Evolutionary conservation across 2,113 vertebrate genomes (phyloP).

Genomic region (Gobius niger): DNA sequence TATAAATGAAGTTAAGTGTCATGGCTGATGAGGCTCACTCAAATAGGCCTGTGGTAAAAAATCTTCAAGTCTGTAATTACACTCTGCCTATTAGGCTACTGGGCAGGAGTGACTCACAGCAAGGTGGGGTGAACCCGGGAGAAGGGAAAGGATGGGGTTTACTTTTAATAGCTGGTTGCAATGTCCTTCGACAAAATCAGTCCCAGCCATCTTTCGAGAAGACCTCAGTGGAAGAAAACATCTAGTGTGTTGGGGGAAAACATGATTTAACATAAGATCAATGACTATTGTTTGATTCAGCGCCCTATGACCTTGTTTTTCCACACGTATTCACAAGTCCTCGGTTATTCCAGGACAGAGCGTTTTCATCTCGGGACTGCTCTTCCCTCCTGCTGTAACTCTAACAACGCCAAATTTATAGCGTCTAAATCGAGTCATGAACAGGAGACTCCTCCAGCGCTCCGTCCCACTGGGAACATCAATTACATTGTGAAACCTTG

Average conservation of each 20-base stretch:
- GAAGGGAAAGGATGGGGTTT: conserved; percentile 42
- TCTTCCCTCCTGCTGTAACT: conserved; percentile 36
- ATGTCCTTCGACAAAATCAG: conserved; percentile 53
- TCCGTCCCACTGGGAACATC: conserved; percentile 67
- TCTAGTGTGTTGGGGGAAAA: conserved; percentile 27
- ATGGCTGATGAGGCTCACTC: conserved; percentile 53
- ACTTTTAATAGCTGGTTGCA: conserved; percentile 45
- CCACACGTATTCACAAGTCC: conserved; percentile 22
- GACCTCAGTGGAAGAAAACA: conserved; percentile 34
- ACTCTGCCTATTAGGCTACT: conserved; percentile 61
- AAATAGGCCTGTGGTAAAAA: conserved; percentile 51
- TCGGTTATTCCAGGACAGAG: conserved; percentile 47
- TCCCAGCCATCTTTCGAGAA: conserved; percentile 48
- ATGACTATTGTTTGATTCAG: conserved; percentile 49
- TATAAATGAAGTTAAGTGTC: conserved; percentile 49
- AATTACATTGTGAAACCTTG: conserved; percentile 70
- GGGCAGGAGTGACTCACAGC: conserved; percentile 68
- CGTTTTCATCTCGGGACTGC: conserved; percentile 36
- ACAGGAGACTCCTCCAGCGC: conserved; percentile 52
- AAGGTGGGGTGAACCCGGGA: conserved; percentile 42
- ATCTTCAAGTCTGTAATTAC: conserved; percentile 69
- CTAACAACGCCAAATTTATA: conserved; percentile 55
- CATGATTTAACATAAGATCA: conserved; percentile 42
- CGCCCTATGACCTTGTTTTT: conserved; percentile 52
- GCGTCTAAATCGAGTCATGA: conserved; percentile 41